Evolutionary conservation across 2,888 invertebrate species (phyloP).

Genomic region (Brenthis ino): DNA sequence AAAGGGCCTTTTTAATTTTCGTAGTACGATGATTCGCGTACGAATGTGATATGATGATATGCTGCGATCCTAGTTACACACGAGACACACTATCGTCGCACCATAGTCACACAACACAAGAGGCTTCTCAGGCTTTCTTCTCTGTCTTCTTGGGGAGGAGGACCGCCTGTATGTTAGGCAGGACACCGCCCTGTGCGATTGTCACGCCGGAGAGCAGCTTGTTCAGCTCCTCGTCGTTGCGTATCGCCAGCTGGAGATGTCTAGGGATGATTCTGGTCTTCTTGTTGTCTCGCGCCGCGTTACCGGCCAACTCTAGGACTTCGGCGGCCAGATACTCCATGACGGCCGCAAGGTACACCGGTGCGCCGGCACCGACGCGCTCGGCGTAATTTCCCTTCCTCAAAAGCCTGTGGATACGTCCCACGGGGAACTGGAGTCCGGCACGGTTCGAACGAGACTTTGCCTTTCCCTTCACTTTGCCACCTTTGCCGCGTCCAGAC

Average conservation of each 20-base stretch:
- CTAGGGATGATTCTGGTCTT: conserved; percentile 87
- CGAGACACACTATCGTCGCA: too few relatives aligned
- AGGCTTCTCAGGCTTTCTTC: conserved; percentile 44
- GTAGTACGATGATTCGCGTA: background rate
- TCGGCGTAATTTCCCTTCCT: conserved; percentile 84
- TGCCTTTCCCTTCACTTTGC: conserved; percentile 8
- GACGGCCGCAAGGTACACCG: conserved; percentile 79
- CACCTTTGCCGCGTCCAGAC: too few relatives aligned
- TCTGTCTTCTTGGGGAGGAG: conserved; percentile 87
- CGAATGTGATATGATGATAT: too few relatives aligned
- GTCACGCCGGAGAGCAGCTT: conserved; percentile 89
- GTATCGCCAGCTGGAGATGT: conserved; percentile 25
- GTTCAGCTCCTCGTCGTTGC: conserved; percentile 60
- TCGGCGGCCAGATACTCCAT: conserved; percentile 86
- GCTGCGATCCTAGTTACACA: too few relatives aligned
- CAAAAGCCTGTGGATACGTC: conserved; percentile 72
- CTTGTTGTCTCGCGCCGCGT: conserved; percentile 86
- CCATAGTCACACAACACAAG: background rate
- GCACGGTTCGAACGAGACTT: conserved; percentile 80
- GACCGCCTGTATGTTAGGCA: conserved; percentile 90
- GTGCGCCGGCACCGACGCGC: conserved; percentile 76
- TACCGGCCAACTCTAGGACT: conserved; percentile 84
- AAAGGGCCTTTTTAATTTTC: conserved; percentile 30
- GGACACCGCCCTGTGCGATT: conserved; percentile 91
- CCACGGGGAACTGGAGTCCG: conserved; percentile 83